Evolutionary conservation across 2,113 vertebrate genomes (phyloP), one percentile per base, ranked within the genome.

Genomic region (Callionymus lyra): DNA sequence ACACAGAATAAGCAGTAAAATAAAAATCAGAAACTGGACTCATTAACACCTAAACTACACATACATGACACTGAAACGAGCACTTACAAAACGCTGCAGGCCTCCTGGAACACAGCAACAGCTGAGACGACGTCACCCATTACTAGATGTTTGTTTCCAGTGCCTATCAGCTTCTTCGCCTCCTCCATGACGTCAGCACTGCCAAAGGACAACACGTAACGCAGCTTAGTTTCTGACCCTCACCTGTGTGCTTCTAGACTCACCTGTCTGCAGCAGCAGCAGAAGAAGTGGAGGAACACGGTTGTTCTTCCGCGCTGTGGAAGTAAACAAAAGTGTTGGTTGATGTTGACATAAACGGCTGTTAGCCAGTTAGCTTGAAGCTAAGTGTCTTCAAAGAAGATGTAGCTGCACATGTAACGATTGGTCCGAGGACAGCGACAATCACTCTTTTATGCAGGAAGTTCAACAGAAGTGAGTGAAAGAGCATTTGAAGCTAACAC

Each of bases 41-140:
- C 21, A n/a, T n/a, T n/a, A n/a, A n/a, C n/a, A n/a, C n/a, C n/a
- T n/a, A n/a, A n/a, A n/a, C n/a, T n/a, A n/a, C n/a, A n/a, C n/a
- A n/a, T n/a, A n/a, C n/a, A n/a, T n/a, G n/a, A n/a, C n/a, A n/a
- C n/a, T n/a, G n/a, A n/a, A n/a, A 36, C 6, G 3, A 6, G 6
- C 38, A 94, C 93, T 97, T 71, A 98, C 94, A 99, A 65, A 77
- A 97, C 86, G 54, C 90, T 81, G 0, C 93, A 93, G 55, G 95
- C 93, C 47, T 98, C 93, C 79, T 99, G 95, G 65, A 99, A 97
- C 0, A 91, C 93, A 53, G 79, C 79, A 54, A 99, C 94, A 47
- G 94, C 94, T 38, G 91, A 86, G 4, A 91, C 88, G 53, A 97
- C 82, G 65, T 98, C 89, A 27, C 91, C 91, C 94, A 99, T 93